Evolutionary conservation across 2,113 vertebrate species (phyloP), one percentile per base, ranked within the genome.

Genomic region (Dasyprocta punctata): DNA sequence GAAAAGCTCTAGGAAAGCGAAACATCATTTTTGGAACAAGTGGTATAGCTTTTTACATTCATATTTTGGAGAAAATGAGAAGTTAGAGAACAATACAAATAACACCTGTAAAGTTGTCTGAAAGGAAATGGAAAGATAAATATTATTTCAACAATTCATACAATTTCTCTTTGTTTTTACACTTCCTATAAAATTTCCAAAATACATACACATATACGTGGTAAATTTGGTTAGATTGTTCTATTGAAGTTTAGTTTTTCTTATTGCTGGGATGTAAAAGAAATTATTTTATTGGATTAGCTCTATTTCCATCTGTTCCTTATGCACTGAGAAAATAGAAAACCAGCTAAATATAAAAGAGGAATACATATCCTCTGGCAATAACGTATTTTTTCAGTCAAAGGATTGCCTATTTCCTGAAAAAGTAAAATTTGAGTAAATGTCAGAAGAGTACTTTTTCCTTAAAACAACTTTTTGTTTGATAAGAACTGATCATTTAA

Each of bases 311-410:
- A 7, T 97, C 92, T 90, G 88, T 97, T 98, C 81, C 47, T 98
- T 97, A 97, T 98, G 97, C 97, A 65, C 96, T 47, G 96, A 98
- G 97, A 97, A 98, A 98, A 98, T 67, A 90, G 96, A 97, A 95
- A 88, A 67, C 93, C 80, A 97, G 93, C 93, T 97, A 97, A 97
- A 63, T 93, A 96, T 98, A 98, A 96, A 90, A 83, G 92, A 84
- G 20, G 91, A 94, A 89, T 87, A 97, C 96, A 98, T 94, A 97
- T 97, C 96, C 97, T 98, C 93, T 92, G 98, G 97, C 97, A 98
- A 95, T 97, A 98, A 96, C 96, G 92, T 97, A 69, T 96, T 95
- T 98, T 98, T 92, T 97, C 94, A 98, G 75, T 97, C 97, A 90
- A 98, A 96, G 97, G 97, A 98, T 98, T 94, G 41, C 88, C 95